Conservation (phyloP, 2,113 vertebrate species). For the Coptodon bakossiorum region DNA sequence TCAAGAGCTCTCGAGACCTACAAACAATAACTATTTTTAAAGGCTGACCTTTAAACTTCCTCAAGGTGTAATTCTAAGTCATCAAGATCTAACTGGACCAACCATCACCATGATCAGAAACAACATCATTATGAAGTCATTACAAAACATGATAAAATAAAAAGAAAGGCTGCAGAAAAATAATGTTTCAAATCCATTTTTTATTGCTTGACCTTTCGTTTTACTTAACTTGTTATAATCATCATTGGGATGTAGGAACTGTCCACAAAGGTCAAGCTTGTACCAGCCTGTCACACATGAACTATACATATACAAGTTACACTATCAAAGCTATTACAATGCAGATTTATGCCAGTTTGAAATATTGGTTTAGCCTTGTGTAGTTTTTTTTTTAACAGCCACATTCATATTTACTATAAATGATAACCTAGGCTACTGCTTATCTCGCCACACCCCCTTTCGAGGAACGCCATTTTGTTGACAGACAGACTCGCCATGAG, state of each 20-base stretch:
- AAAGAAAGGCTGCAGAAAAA: background rate
- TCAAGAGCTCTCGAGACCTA: background rate
- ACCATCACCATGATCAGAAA: background rate
- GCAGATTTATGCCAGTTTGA: background rate
- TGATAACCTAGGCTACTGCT: background rate
- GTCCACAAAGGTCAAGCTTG: background rate
- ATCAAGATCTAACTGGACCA: background rate
- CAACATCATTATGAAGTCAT: background rate
- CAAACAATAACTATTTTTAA: background rate
- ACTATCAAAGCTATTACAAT: background rate
- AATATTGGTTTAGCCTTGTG: background rate
- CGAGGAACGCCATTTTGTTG: conserved; percentile 70
- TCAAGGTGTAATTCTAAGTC: background rate
- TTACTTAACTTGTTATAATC: background rate
- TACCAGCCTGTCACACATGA: background rate
- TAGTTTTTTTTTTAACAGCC: background rate
- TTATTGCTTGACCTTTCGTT: background rate
- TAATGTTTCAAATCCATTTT: background rate
- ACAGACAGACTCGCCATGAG: conserved; percentile 13
- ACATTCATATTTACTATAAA: background rate
- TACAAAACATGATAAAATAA: background rate
- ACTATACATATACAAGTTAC: background rate
- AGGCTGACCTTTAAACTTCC: background rate
- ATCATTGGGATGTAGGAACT: background rate
- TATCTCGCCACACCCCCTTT: conserved; percentile 56